Percentiles rank a stretch among this genome's conserved stretches.
Evolutionary conservation across 2,888 invertebrate genomes (phyloP).

Genomic region (Oxytorus armatus): DNA sequence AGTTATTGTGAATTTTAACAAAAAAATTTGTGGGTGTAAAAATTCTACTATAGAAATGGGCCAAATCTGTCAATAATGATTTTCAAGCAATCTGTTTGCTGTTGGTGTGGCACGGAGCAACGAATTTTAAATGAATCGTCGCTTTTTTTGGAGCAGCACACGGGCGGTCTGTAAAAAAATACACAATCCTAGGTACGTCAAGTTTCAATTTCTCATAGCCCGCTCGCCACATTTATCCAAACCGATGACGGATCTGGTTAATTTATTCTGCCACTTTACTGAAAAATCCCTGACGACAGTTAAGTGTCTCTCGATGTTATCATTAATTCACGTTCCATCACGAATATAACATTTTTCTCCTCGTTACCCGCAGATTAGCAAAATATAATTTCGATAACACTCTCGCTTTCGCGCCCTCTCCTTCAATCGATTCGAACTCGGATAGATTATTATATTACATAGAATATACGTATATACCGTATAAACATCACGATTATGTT

Average conservation of each 20-base stretch:
- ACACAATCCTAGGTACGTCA: conserved; percentile 71
- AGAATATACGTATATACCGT: conserved; percentile 8
- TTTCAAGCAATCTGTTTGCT: neutral
- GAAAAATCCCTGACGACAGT: no score
- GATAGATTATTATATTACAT: conserved; percentile 32
- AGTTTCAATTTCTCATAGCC: conserved; percentile 5
- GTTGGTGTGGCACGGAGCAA: conserved; percentile 78
- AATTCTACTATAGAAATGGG: conserved; percentile 61
- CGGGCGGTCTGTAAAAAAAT: conserved; percentile 77
- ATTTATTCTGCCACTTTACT: no score
- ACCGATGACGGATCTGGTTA: neutral
- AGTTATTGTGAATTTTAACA: conserved; percentile 64
- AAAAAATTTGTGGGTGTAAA: conserved; percentile 4
- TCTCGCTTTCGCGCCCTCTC: conserved; percentile 60
- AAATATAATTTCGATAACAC: conserved; percentile 75
- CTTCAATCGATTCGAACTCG: conserved; percentile 55
- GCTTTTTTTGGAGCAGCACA: conserved; percentile 55
- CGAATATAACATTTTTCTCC: conserved; percentile 30
- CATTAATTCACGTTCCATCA: conserved; percentile 9
- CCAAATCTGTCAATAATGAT: neutral
- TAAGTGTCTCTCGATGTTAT: no score
- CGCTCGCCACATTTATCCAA: neutral
- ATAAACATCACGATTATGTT: conserved; percentile 55
- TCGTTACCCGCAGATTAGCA: conserved; percentile 68
- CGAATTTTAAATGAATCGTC: conserved; percentile 73